These are phyloP conservation scores for Toxotes lorentzi DNA, from an alignment of 2,797 vertebrate genomes.

Conservation along the genomic window DNA sequence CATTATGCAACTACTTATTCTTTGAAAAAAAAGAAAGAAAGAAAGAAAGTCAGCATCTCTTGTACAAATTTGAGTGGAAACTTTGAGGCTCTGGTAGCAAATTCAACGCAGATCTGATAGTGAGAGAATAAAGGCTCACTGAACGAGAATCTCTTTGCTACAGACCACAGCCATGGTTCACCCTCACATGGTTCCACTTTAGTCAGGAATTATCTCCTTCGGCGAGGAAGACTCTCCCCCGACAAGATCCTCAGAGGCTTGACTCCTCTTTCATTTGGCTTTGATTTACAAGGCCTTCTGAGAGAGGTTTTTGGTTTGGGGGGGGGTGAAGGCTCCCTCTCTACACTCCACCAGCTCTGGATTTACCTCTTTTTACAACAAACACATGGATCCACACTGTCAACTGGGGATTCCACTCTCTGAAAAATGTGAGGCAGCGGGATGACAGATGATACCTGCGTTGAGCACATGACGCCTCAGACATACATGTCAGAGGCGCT, in stretches of 20 bases:
- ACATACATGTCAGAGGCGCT: constrained; percentile 15
- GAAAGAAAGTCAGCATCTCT: background rate
- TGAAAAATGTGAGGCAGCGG: background rate
- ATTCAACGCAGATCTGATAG: constrained; percentile 38
- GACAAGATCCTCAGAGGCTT: constrained; percentile 60
- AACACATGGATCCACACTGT: constrained; percentile 26
- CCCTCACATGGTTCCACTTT: constrained; percentile 80
- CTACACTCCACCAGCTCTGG: background rate
- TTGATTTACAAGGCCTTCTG: constrained; percentile 68
- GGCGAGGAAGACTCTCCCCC: constrained; percentile 54
- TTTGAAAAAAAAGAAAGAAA: background rate
- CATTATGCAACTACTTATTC: background rate
- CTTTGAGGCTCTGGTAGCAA: background rate
- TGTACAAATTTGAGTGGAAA: constrained; percentile 20
- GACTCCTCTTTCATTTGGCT: constrained; percentile 72
- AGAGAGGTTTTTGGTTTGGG: background rate
- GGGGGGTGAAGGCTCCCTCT: background rate
- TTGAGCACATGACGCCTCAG: constrained; percentile 26
- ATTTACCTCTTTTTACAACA: constrained; percentile 18
- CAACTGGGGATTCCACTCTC: constrained; percentile 8
- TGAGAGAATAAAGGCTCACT: constrained; percentile 22
- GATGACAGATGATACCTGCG: constrained; percentile 24
- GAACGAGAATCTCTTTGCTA: constrained; percentile 36
- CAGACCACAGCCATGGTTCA: constrained; percentile 34
- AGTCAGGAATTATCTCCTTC: constrained; percentile 71